A percentile compares a stretch with the other conserved stretches of the same genome.
phyloP scores from a whole-genome alignment of 35 echinoderm and acorn worm genomes.

The Acanthaster planci region DNA sequence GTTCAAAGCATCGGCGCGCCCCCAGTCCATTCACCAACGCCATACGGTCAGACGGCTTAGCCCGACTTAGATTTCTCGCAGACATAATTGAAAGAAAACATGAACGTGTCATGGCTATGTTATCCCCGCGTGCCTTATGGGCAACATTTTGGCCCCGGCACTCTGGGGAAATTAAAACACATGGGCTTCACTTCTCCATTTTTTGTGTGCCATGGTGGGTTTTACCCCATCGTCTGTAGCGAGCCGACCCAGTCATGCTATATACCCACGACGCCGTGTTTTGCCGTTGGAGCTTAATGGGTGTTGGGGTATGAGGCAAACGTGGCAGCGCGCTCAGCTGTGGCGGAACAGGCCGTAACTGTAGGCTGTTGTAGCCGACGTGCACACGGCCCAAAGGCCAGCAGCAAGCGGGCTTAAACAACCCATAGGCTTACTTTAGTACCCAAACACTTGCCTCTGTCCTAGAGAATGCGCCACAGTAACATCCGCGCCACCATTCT shows the following conservation, averaged over 20 bases:
- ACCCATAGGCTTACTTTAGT: slow-evolving; percentile 18
- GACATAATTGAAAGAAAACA: slow-evolving; percentile 32
- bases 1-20: slow-evolving; percentile 6
- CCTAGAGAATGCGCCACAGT: background rate
- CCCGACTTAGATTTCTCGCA: slow-evolving; percentile 13
- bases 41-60: slow-evolving; percentile 15
- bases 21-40: slow-evolving; percentile 14
- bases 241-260: background rate
- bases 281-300: background rate
- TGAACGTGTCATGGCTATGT: slow-evolving; percentile 26
- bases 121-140: slow-evolving; percentile 17
- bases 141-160: slow-evolving; percentile 23
- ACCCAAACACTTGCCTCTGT: background rate
- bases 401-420: background rate
- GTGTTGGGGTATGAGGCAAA: background rate
- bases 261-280: no score
- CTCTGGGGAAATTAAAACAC: slow-evolving; percentile 17
- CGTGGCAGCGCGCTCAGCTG: background rate
- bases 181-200: background rate
- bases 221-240: background rate
- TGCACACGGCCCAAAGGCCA: background rate
- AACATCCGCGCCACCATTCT: background rate
- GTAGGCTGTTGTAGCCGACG: background rate
- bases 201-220: background rate
- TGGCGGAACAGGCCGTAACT: background rate